A percentile compares a stretch with the other conserved stretches of the same genome.
These are phyloP conservation scores for Ptychoptera contaminata DNA, from an alignment of 2,888 invertebrate species.

Conservation along the genomic window DNA sequence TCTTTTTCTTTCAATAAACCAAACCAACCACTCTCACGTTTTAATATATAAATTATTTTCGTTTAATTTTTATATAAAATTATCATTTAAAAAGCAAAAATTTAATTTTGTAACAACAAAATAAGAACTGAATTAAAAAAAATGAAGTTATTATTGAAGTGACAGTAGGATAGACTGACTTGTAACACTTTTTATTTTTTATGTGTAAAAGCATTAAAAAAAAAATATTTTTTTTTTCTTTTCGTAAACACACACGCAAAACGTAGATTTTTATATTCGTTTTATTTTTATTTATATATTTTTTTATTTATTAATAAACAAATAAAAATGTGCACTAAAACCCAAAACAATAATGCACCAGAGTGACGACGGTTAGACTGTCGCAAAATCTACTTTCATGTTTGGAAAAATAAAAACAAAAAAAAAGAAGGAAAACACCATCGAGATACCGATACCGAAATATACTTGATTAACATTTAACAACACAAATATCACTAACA, in stretches of 20 bases:
- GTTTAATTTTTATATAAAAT: too few relatives aligned
- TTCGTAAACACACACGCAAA: neutral
- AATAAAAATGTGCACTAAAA: neutral
- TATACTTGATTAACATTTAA: too few relatives aligned
- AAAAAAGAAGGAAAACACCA: too few relatives aligned
- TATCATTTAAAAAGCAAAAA: too few relatives aligned
- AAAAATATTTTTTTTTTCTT: neutral
- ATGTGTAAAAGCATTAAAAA: neutral
- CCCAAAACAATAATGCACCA: neutral
- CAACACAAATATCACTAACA: too few relatives aligned
- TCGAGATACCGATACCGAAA: too few relatives aligned
- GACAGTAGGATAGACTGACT: neutral
- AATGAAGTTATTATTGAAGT: neutral
- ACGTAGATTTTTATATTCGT: neutral
- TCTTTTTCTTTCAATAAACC: too few relatives aligned
- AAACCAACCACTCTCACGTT: too few relatives aligned
- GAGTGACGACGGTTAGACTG: constrained; percentile 5
- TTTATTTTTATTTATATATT: neutral
- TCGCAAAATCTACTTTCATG: constrained; percentile 3
- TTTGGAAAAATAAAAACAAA: neutral
- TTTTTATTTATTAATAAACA: neutral
- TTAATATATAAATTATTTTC: too few relatives aligned
- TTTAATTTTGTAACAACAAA: too few relatives aligned
- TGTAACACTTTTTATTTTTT: neutral
- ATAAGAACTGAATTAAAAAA: neutral